Base-by-base conservation (phyloP, 1,140 invertebrate genomes). In the Mylabris phalerata region DNA sequence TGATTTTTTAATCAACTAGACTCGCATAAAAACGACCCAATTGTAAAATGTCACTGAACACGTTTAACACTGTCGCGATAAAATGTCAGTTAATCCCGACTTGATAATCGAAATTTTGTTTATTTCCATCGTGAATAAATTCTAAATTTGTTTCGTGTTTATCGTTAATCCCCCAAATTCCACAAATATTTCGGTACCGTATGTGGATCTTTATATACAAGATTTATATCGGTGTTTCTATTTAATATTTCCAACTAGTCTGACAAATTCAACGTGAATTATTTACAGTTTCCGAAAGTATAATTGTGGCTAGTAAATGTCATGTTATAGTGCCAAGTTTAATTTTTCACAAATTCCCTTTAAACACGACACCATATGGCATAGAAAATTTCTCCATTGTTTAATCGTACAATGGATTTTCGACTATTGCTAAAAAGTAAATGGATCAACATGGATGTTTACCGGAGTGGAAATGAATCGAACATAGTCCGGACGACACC, bases 301-400 rank as follows among this genome's bases (percentile, higher is more conserved):
- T 65, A 65, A 65, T 65, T 65, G 60, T 55, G 60, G 60, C 63
- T 50, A 48, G 60, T 62, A 65, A 65, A 65, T 58, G 63, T 65
- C 63, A 57, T 51, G 60, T 65, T 62, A 65, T 52, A 62, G 63
- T 61, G 60, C 63, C 46, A 55, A 58, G 58, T 65, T 55, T 57
- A 62, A 59, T 65, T 65, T 65, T 65, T 58, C 58, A 59, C 55
- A 55, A 59, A 56, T 63, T 55, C 54, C 45, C 19, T 19, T 19
- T 2, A 32, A 4, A 32, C 4, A 32, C 32, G 32, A 32, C 32
- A 32, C 32, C 19, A 19, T 19, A 19, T 19, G 19, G 19, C 19
- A 19, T 19, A 19, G 19, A 19, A 19, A 19, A 19, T 19, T 19
- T 19, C 1, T 19, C 19, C 19, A 19, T 19, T 19, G 19, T 19